Evolutionary conservation across 2,113 vertebrate species (phyloP).

Genomic region (Girardinichthys multiradiatus): DNA sequence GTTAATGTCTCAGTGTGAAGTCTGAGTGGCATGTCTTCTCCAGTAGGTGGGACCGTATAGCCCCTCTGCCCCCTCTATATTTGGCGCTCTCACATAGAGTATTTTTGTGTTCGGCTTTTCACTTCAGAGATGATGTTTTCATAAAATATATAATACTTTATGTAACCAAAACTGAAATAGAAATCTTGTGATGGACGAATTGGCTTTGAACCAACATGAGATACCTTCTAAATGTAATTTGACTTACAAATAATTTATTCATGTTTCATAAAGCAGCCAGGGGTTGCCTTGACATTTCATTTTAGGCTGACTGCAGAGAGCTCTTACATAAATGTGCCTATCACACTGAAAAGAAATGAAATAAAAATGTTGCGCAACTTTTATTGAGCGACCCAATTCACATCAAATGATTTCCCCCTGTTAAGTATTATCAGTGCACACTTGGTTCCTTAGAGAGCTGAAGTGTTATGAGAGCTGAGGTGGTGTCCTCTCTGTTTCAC

Average conservation of each 20-base stretch:
- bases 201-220: constrained; percentile 10
- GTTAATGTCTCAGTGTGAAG: background rate
- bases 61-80: background rate
- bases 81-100: background rate
- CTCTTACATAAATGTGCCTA: constrained; percentile 33
- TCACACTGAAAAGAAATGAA: constrained; percentile 13
- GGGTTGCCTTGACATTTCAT: constrained; percentile 17
- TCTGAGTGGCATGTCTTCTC: background rate
- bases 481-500: constrained; percentile 47
- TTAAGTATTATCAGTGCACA: background rate
- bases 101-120: background rate
- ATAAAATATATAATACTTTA: constrained; percentile 10
- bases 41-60: background rate
- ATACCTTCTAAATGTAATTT: constrained; percentile 18
- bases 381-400: constrained; percentile 7
- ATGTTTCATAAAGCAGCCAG: constrained; percentile 37
- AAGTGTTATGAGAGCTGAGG: constrained; percentile 24
- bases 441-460: background rate
- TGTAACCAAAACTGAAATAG: constrained; percentile 6
- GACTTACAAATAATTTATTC: constrained; percentile 20
- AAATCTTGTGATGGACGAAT: background rate
- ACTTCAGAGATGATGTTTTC: constrained; percentile 2
- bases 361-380: constrained; percentile 28
- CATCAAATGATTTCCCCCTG: constrained; percentile 9
- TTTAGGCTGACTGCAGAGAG: constrained; percentile 26